Percentiles rank a stretch among this genome's conserved stretches.
phyloP scores from a whole-genome alignment of 2,113 vertebrate genomes.

The Ornithorhynchus anatinus region DNA sequence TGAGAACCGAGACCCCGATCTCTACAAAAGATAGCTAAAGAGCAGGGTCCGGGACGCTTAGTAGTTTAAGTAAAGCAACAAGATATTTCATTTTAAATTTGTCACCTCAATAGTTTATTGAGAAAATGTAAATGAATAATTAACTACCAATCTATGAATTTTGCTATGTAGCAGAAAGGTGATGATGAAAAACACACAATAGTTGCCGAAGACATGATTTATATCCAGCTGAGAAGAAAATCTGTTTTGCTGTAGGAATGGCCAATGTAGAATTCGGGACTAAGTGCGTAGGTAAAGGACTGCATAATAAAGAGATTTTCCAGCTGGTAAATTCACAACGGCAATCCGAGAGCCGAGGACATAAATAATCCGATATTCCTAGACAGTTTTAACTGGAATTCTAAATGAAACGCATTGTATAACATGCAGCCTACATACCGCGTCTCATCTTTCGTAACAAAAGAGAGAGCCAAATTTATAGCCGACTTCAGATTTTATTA shows the following conservation, averaged over 20 bases:
- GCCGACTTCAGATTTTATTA: slow-evolving; percentile 25
- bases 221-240: not conserved
- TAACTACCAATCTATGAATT: not conserved
- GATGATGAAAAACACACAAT: not conserved
- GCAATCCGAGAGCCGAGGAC: not conserved
- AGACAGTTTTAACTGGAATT: not conserved
- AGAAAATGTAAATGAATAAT: not conserved
- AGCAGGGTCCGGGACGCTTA: no score
- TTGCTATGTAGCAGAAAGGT: fast-evolving
- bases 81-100: no score
- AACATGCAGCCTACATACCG: not conserved
- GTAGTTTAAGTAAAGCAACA: no score
- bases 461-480: slow-evolving; percentile 45
- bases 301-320: not conserved
- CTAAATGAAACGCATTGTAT: not conserved
- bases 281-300: not conserved
- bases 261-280: not conserved
- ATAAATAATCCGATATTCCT: not conserved
- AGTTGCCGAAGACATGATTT: not conserved
- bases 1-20: no score
- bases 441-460: slow-evolving; percentile 26
- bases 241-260: not conserved
- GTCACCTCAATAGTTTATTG: no score
- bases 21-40: no score
- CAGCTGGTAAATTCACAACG: not conserved